Conservation (phyloP, 92 coral and sea anemone species). For the Muricea muricata region DNA sequence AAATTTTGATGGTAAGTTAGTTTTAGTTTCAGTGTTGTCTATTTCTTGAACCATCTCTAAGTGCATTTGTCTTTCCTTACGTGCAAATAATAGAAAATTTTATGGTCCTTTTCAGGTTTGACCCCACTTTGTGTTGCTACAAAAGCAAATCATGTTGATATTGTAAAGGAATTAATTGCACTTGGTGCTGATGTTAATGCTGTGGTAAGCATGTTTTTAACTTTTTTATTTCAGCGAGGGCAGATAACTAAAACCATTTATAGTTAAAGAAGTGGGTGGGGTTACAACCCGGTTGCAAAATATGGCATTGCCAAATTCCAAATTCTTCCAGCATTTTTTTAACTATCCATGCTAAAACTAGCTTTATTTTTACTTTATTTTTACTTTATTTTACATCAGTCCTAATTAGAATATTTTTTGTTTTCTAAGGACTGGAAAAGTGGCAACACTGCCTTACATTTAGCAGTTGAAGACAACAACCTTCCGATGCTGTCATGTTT, state of each 20-base stretch:
- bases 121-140: conserved; percentile 86
- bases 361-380: neutral
- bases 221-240: no score
- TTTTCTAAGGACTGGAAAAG: conserved; percentile 81
- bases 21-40: neutral
- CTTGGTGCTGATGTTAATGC: conserved; percentile 84
- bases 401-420: neutral
- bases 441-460: conserved; percentile 92
- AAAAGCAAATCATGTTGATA: conserved; percentile 43
- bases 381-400: neutral
- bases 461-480: conserved; percentile 83
- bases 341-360: neutral
- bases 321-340: no score
- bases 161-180: conserved; percentile 66
- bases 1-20: conserved; percentile 84
- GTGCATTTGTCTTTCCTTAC: no score
- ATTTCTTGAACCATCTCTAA: no score
- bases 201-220: conserved; percentile 51
- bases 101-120: conserved; percentile 62
- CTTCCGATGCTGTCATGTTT: conserved; percentile 73
- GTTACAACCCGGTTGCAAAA: no score
- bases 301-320: no score
- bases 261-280: no score
- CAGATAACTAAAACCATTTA: no score
- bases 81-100: neutral